These are phyloP conservation scores for Sinopyrophorus schimmeli DNA, from an alignment of 2,888 invertebrate species.

Conservation along the genomic window DNA sequence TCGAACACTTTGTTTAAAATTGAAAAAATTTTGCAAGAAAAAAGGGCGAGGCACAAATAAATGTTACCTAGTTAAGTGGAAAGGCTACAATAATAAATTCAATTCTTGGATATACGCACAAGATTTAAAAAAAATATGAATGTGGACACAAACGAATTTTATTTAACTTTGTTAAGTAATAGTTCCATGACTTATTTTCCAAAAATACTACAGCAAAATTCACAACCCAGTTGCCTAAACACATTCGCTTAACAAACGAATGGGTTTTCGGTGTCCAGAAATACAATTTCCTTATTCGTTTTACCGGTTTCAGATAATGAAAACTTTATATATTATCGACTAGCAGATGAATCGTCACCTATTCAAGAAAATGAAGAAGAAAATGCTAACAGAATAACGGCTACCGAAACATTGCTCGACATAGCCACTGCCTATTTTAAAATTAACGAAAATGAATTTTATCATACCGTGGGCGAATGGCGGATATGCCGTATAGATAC, in stretches of 20 bases:
- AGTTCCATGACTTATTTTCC: conserved; percentile 7
- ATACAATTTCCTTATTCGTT: conserved; percentile 9
- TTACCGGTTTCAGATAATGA: not conserved
- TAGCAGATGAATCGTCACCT: too few species aligned
- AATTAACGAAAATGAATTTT: too few species aligned
- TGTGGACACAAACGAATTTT: conserved; percentile 3
- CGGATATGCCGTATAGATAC: too few species aligned
- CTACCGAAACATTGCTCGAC: too few species aligned
- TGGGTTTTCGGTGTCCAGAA: conserved; percentile 7
- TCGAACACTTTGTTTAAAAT: conserved; percentile 1
- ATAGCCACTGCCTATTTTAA: too few species aligned
- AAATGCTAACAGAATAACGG: too few species aligned
- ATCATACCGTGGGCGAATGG: too few species aligned
- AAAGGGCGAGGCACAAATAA: conserved; percentile 3
- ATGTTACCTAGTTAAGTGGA: conserved; percentile 3
- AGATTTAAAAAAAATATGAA: conserved; percentile 4
- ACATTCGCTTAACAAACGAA: not conserved
- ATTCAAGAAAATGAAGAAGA: too few species aligned
- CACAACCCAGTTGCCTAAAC: conserved; percentile 5
- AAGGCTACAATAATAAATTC: conserved; percentile 5
- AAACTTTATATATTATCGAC: conserved; percentile 8
- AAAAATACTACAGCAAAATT: conserved; percentile 8
- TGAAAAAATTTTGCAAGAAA: not conserved
- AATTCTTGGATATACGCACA: not conserved
- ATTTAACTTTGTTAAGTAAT: conserved; percentile 8